Conservation (phyloP, 1,140 invertebrate species). For the Habropoda laboriosa region DNA sequence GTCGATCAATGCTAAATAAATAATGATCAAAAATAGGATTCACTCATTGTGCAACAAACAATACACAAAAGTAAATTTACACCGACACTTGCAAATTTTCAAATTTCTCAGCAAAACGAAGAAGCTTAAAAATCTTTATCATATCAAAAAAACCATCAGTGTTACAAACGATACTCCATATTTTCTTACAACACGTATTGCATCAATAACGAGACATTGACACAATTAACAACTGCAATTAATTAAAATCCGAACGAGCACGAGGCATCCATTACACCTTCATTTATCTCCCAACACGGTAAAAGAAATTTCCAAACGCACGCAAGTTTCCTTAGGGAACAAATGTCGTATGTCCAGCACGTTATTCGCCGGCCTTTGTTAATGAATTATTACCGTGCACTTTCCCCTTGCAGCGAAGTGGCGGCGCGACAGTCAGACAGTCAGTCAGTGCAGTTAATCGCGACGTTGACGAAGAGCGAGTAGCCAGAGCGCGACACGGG, state of each 20-base stretch:
- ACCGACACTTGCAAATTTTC: no score
- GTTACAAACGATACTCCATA: no score
- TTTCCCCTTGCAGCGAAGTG: constrained; percentile 1
- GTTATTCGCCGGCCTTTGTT: constrained; percentile 54
- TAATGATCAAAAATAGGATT: no score
- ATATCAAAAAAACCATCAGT: no score
- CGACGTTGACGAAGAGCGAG: constrained; percentile 65
- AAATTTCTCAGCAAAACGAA: no score
- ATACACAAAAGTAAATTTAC: no score
- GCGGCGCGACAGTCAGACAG: constrained; percentile 44
- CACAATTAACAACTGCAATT: constrained; percentile 8
- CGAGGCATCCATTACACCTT: neutral
- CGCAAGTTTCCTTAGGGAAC: constrained; percentile 11
- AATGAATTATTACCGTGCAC: constrained; percentile 59
- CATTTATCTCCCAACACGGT: neutral
- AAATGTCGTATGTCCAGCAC: constrained; percentile 6
- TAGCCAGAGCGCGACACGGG: constrained; percentile 18
- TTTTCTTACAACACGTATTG: neutral
- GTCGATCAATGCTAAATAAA: no score
- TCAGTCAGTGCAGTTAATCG: constrained; percentile 22
- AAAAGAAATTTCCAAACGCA: neutral
- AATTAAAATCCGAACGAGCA: neutral
- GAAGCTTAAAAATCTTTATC: no score
- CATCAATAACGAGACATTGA: neutral
- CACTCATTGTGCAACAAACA: no score